Evolutionary conservation across 2,888 invertebrate genomes (phyloP).

Genomic region (Serrognathus titanus): DNA sequence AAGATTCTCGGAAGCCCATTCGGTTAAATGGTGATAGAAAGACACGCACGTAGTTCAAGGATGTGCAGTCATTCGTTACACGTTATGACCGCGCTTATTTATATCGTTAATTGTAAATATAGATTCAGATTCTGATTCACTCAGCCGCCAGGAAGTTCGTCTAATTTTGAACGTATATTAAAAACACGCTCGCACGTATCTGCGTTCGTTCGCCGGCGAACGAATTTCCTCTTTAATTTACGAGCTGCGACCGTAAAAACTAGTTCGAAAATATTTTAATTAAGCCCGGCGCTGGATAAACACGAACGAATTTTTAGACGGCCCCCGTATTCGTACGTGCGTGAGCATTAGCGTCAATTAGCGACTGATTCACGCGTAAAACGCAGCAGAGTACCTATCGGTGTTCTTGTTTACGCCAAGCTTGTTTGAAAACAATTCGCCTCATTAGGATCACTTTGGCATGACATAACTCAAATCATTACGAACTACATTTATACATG

Average conservation of each 20-base stretch:
- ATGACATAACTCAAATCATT: no score
- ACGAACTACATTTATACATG: no score
- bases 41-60: not conserved
- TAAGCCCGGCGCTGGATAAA: not conserved
- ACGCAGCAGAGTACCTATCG: no score
- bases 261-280: not conserved
- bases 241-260: not conserved
- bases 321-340: no score
- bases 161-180: constrained; percentile 13
- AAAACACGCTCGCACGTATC: constrained; percentile 4
- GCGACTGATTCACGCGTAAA: no score
- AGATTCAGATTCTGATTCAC: constrained; percentile 25
- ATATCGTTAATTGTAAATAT: constrained; percentile 27
- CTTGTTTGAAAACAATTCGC: no score
- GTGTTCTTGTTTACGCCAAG: no score
- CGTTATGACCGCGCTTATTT: constrained; percentile 22
- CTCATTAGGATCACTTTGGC: no score
- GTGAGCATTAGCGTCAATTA: no score
- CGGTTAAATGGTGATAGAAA: no score
- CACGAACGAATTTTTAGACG: no score
- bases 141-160: constrained; percentile 28
- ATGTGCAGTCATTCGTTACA: not conserved
- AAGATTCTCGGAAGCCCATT: no score
- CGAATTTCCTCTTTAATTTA: not conserved
- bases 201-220: not conserved